Percentiles rank a stretch among this genome's conserved stretches.
These are phyloP conservation scores for Pogonophryne albipinna DNA, from an alignment of 2,797 vertebrate species.

Conservation along the genomic window DNA sequence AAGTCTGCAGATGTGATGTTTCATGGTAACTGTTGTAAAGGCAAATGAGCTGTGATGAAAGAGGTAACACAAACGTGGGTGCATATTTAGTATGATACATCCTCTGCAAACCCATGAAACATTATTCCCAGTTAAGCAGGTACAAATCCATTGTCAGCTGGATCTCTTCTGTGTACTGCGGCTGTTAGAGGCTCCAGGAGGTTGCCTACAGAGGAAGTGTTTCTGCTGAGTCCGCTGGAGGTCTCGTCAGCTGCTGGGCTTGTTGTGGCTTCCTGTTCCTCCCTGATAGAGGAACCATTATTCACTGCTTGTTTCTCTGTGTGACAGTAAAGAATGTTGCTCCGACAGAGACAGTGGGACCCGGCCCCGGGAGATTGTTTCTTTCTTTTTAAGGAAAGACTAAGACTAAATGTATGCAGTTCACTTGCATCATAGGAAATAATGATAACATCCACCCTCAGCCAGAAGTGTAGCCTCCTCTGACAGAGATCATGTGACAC, in stretches of 20 bases:
- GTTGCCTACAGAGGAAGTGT: background rate
- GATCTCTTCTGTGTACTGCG: background rate
- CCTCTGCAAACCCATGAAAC: background rate
- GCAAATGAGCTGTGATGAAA: constrained; percentile 1
- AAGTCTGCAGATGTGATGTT: background rate
- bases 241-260: constrained; percentile 10
- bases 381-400: constrained; percentile 9
- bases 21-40: background rate
- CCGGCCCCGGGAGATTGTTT: constrained; percentile 10
- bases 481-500: constrained; percentile 17
- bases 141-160: background rate
- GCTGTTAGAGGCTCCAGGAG: constrained; percentile 2
- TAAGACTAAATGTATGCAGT: constrained; percentile 1
- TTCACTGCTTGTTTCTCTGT: constrained; percentile 6
- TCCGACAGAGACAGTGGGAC: background rate
- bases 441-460: constrained; percentile 7
- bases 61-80: background rate
- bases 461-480: constrained; percentile 1
- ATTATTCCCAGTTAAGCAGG: background rate
- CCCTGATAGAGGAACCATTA: constrained; percentile 24
- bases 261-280: constrained; percentile 32
- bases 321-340: constrained; percentile 41
- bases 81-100: background rate
- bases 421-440: constrained; percentile 5
- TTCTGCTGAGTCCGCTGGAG: background rate